phyloP scores from a whole-genome alignment of 2,113 vertebrate species.

The Eulemur rufifrons region DNA sequence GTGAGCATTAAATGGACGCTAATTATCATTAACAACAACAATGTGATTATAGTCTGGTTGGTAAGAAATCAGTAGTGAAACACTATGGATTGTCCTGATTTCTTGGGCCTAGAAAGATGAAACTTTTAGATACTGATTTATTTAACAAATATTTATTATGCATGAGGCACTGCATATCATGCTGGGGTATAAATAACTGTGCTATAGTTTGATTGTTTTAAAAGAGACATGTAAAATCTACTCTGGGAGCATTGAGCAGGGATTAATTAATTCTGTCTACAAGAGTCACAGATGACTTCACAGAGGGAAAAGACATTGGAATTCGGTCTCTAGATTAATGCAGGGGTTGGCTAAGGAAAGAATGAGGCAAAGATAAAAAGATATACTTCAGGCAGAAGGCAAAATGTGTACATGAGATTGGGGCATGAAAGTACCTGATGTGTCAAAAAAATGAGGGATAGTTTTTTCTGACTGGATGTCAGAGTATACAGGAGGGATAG shows the following conservation, averaged over 20 bases:
- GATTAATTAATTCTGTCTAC: conserved; percentile 47
- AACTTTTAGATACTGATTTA: conserved; percentile 54
- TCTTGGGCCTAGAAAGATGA: not conserved
- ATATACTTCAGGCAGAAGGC: not conserved
- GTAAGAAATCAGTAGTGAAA: not conserved
- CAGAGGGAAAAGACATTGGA: conserved; percentile 40
- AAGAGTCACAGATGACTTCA: conserved; percentile 37
- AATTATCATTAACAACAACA: not conserved
- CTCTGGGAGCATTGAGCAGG: not conserved
- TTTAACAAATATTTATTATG: conserved; percentile 59
- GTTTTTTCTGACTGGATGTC: not conserved
- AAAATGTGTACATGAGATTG: conserved; percentile 15
- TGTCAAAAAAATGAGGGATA: not conserved
- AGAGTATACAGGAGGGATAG: not conserved
- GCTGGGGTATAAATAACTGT: conserved; percentile 41
- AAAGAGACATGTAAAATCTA: conserved; percentile 54
- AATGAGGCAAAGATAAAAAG: conserved; percentile 19
- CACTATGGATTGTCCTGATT: not conserved
- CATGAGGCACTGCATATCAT: conserved; percentile 26
- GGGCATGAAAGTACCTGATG: not conserved
- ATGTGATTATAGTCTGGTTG: not conserved
- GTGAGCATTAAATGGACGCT: not conserved
- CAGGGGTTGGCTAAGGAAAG: not conserved
- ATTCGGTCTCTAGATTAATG: conserved; percentile 33
- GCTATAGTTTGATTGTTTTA: conserved; percentile 64